These are phyloP conservation scores for Adela reaumurella DNA, from an alignment of 2,888 invertebrate species.

Conservation along the genomic window DNA sequence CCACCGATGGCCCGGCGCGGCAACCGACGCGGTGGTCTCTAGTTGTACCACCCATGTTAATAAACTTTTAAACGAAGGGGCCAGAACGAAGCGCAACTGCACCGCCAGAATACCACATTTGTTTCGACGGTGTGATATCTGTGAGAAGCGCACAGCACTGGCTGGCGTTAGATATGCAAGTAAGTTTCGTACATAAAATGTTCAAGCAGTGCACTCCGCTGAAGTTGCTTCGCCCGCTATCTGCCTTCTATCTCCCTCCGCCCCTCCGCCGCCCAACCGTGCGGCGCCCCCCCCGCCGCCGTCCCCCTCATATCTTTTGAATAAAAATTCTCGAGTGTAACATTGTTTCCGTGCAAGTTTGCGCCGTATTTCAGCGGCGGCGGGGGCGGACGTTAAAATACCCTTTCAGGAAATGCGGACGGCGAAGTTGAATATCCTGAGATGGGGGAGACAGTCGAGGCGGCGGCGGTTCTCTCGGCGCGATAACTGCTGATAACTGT, in stretches of 20 bases:
- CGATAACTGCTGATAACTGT: not conserved
- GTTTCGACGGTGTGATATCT: too few relatives aligned
- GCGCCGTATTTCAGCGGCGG: conserved; percentile 1
- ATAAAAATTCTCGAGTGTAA: conserved; percentile 35
- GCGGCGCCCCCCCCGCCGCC: conserved; percentile 38
- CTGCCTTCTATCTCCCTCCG: conserved; percentile 47
- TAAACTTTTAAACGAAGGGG: too few relatives aligned
- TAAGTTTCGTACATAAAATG: not conserved
- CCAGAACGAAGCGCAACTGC: too few relatives aligned
- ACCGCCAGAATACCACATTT: too few relatives aligned
- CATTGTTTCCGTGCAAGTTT: conserved; percentile 22
- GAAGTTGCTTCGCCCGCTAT: conserved; percentile 24
- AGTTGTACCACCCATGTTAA: too few relatives aligned
- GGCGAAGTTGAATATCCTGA: not conserved
- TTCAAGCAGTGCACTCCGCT: not conserved
- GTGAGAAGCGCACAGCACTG: too few relatives aligned
- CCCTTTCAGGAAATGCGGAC: not conserved
- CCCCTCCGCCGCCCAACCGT: conserved; percentile 47
- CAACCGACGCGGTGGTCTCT: too few relatives aligned
- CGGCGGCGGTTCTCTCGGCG: not conserved
- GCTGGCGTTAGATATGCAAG: not conserved
- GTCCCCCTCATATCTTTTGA: conserved; percentile 39
- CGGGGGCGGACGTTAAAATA: conserved; percentile 1
- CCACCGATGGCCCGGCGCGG: too few relatives aligned
- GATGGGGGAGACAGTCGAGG: not conserved